A percentile compares a stretch with the other conserved stretches of the same genome.
Evolutionary conservation across 1,140 invertebrate genomes (phyloP).

Genomic region (Bombus breviceps): DNA sequence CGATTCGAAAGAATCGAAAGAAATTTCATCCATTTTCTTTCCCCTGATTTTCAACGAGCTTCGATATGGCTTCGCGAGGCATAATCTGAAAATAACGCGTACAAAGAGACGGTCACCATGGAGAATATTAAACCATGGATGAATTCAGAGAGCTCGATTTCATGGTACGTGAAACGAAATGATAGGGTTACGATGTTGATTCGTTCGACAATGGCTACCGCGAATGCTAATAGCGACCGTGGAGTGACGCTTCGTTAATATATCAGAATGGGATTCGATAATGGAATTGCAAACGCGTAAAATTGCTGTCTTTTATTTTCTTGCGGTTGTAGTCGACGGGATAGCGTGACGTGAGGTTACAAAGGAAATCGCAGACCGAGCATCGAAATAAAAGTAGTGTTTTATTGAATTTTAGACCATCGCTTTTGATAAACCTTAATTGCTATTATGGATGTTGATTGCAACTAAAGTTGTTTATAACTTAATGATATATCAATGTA

Average conservation of each 20-base stretch:
- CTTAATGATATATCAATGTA: too few species aligned
- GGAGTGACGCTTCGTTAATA: constrained; percentile 25
- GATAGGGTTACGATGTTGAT: constrained; percentile 59
- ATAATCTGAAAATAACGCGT: neutral
- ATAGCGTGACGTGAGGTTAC: neutral
- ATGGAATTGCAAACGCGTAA: constrained; percentile 31
- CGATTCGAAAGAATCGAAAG: neutral
- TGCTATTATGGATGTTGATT: too few species aligned
- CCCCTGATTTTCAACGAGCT: constrained; percentile 3
- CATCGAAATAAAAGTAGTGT: neutral
- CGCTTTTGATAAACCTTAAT: neutral
- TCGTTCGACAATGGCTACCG: constrained; percentile 28
- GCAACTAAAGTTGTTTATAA: too few species aligned
- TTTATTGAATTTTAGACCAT: neutral
- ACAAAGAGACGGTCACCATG: constrained; percentile 31
- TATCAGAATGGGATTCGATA: constrained; percentile 35
- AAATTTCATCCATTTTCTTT: neutral
- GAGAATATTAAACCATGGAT: constrained; percentile 41
- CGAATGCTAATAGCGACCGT: constrained; percentile 28
- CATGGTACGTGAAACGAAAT: constrained; percentile 60
- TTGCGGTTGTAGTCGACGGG: neutral
- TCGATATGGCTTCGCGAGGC: too few species aligned
- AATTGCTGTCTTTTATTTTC: constrained; percentile 44
- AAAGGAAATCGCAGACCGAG: constrained; percentile 3
- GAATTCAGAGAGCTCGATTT: constrained; percentile 39